Base-by-base conservation (phyloP, 2,888 invertebrate species). In the Tetrapedia diversipes region DNA sequence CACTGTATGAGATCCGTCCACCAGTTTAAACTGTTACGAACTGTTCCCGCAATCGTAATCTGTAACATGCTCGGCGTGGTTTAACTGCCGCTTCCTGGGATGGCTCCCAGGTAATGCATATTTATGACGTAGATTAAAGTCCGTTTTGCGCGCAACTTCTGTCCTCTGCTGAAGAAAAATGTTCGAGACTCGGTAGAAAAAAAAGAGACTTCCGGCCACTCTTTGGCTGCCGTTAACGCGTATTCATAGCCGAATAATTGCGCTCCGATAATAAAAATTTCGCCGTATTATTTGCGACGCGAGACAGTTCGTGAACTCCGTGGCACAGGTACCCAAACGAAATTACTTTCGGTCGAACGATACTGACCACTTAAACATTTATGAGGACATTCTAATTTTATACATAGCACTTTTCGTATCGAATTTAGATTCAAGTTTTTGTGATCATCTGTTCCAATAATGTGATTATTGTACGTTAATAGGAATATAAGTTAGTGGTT, bases 81-180 rank as follows among this genome's bases (percentile, higher is more conserved):
- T 73, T 67, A 74, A 67, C 51, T 47, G 37, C 45, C 67, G 53
- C 45, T 67, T 53, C 63, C 56, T 39, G 34, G 27, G 57, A 63
- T 51, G 34, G 24, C 29, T 59, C 53, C 45, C 27, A 41, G 63
- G 49, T 53, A 77, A 77, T 74, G 74, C 61, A 77, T 77, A 77
- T 77, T 74, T 67, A 77, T 61, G 67, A 41, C 27, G 19, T 16
- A 41, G 45, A 41, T 67, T 73, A 77, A 74, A 77, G 63, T 61
- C 39, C 45, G 57, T 67, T 74, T 77, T 63, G 67, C 76, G 67
- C 59, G 74, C 67, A 51, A 63, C 67, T 72, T 76, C 66, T 43
- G 57, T 24, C 34, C 14, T 27, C 11, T 19, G 39, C 49, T 10
- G 59, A 65, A 43, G 65, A 75, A 65, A 75, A 72, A 65, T 65